Conservation (phyloP, 1,140 invertebrate genomes). For the Zaprionus nigranus region DNA sequence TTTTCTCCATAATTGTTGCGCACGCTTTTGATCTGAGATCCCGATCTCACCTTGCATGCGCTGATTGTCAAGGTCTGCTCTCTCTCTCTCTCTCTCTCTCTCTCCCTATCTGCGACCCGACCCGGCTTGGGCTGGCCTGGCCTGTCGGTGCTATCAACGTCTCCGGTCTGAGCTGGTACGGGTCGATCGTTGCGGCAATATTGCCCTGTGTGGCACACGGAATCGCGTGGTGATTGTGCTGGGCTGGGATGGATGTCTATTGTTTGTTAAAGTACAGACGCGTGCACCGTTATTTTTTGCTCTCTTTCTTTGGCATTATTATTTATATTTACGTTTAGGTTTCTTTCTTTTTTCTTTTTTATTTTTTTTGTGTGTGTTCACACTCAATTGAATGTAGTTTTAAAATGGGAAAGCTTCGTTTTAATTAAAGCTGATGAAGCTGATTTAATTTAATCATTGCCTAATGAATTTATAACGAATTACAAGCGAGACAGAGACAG, state of each 20-base stretch:
- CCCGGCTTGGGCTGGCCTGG: neutral
- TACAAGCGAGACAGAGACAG: slow-evolving; percentile 2
- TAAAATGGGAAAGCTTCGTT: slow-evolving; percentile 76
- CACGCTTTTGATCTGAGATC: slow-evolving; percentile 60
- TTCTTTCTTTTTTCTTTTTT: slow-evolving; percentile 27
- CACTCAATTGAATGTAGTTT: slow-evolving; percentile 77
- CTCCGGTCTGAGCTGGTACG: neutral
- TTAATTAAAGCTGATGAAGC: slow-evolving; percentile 80
- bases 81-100: neutral
- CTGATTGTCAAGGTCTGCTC: slow-evolving; percentile 72
- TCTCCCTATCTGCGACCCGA: neutral
- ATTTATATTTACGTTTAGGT: slow-evolving; percentile 36
- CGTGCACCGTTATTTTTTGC: slow-evolving; percentile 54
- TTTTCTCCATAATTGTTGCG: slow-evolving; percentile 57
- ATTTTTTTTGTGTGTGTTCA: slow-evolving; percentile 45
- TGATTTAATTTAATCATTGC: slow-evolving; percentile 80
- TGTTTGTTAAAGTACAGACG: slow-evolving; percentile 62
- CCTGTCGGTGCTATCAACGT: neutral
- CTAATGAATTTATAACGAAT: slow-evolving; percentile 77
- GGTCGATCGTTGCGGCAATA: slow-evolving; percentile 34
- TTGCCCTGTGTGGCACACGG: slow-evolving; percentile 40
- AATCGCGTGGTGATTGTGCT: slow-evolving; percentile 40
- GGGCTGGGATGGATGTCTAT: slow-evolving; percentile 47
- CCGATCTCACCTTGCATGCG: slow-evolving; percentile 65
- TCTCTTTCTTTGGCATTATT: slow-evolving; percentile 28